These are phyloP conservation scores for Cercopithecus mitis DNA, from an alignment of 2,797 vertebrate genomes.

Conservation along the genomic window DNA sequence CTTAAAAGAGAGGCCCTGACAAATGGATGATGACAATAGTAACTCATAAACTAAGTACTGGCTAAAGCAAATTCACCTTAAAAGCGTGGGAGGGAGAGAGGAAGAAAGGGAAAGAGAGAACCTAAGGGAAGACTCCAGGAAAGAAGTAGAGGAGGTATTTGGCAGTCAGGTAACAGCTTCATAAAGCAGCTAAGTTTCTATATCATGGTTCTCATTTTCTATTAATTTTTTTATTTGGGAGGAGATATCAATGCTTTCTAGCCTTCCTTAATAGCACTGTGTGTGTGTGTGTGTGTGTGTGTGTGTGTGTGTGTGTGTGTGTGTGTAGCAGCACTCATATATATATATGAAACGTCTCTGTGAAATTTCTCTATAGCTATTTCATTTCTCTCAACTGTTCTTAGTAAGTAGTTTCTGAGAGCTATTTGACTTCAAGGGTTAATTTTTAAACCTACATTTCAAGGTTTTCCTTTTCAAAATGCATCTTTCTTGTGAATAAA, in stretches of 20 bases:
- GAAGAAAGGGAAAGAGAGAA: background rate
- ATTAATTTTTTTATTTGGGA: constrained; percentile 5
- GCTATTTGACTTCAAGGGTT: constrained; percentile 16
- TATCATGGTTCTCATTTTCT: background rate
- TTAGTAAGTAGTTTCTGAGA: constrained; percentile 6
- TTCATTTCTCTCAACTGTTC: constrained; percentile 36
- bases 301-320: background rate
- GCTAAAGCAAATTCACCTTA: background rate
- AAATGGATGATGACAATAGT: background rate
- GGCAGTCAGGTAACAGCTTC: background rate
- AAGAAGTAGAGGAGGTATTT: background rate
- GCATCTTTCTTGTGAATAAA: background rate
- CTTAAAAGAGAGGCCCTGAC: background rate
- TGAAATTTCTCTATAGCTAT: background rate
- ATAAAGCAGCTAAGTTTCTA: background rate
- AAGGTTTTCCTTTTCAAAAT: background rate
- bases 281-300: background rate
- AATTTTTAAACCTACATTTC: constrained; percentile 49
- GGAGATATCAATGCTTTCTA: background rate
- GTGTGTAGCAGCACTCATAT: too few relatives aligned
- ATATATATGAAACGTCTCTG: background rate
- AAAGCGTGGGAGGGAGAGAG: background rate
- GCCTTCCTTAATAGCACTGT: background rate
- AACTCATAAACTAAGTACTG: background rate
- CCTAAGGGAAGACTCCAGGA: background rate